Base-by-base conservation (phyloP, 2,888 invertebrate genomes). In the Hypomecis punctinalis region DNA sequence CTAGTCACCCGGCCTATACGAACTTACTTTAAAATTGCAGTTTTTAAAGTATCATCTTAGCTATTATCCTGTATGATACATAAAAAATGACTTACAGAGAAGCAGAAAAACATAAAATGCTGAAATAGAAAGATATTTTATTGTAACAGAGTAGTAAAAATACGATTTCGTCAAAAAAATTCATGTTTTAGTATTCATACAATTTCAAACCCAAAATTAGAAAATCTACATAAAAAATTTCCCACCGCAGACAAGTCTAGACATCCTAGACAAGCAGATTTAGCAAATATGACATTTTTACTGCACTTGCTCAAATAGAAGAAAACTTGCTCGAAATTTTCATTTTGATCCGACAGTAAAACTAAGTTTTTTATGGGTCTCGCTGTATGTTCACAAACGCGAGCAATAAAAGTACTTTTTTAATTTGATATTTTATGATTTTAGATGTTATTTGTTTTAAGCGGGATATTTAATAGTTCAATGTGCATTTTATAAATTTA, bases 221-320 rank as follows among this genome's bases (percentile, higher is more conserved):
- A 51, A 40, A 46, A 37, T 36, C 49, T 56, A 6, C 9, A 13
- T 23, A 51, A 45, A 33, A 35, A 45, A 2, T 35, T 37, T 46
- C 13, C 5, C 11, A n/a, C 45, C 11, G 9, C 23, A 49, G 37
- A 54, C 9, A 47, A 45, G 66, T 68, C 67, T 68, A 69, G 69
- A 71, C 67, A 56, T 62, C 64, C 63, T 69, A 71, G 67, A 71
- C 65, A 54, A 59, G 48, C 46, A 39, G 49, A 63, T 63, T 62
- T 35, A 9, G 47, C 10, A 53, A 58, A 59, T 54, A 63, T 56
- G 45, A 55, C 47, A 61, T 63, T 67, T 69, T 68, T 68, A 65
- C 61, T 40, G 40, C 63, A 49, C 45, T 59, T 52, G 47, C 60
- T 64, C 11, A 36, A 55, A 54, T 49, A 46, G 40, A 48, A 40